Percentiles rank a stretch among this genome's conserved stretches.
These are phyloP conservation scores for Portunus trituberculatus DNA, from an alignment of 1,140 invertebrate species.

Conservation along the genomic window DNA sequence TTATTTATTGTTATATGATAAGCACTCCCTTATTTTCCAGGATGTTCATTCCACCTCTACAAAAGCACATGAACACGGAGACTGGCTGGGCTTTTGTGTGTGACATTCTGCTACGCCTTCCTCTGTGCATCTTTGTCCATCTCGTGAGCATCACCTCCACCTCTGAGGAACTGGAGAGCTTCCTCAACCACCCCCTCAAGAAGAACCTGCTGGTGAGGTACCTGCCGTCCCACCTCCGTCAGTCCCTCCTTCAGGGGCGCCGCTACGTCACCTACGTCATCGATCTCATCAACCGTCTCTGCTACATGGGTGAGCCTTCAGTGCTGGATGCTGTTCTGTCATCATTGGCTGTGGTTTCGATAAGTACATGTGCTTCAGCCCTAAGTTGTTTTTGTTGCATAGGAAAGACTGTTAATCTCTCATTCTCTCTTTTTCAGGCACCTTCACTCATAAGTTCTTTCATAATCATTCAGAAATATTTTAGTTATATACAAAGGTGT, in stretches of 20 bases:
- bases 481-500: too few relatives aligned
- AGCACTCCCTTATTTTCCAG: constrained; percentile 79
- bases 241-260: constrained; percentile 83
- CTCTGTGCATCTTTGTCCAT: constrained; percentile 87
- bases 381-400: too few relatives aligned
- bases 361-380: too few relatives aligned
- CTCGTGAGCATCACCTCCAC: constrained; percentile 84
- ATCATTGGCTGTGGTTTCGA: too few relatives aligned
- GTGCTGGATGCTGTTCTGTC: too few relatives aligned
- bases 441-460: too few relatives aligned
- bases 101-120: constrained; percentile 87
- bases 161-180: constrained; percentile 84
- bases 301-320: constrained; percentile 70
- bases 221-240: constrained; percentile 81
- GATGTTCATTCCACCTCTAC: constrained; percentile 87
- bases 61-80: constrained; percentile 82
- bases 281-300: constrained; percentile 81
- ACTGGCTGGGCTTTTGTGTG: constrained; percentile 88
- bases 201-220: constrained; percentile 85
- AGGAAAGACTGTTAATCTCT: too few relatives aligned
- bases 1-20: not conserved
- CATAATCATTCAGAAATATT: too few relatives aligned
- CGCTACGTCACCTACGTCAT: constrained; percentile 85
- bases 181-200: constrained; percentile 86
- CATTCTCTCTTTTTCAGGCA: too few relatives aligned